phyloP scores from a whole-genome alignment of 2,888 invertebrate genomes.

The Leucoptera coffeella region DNA sequence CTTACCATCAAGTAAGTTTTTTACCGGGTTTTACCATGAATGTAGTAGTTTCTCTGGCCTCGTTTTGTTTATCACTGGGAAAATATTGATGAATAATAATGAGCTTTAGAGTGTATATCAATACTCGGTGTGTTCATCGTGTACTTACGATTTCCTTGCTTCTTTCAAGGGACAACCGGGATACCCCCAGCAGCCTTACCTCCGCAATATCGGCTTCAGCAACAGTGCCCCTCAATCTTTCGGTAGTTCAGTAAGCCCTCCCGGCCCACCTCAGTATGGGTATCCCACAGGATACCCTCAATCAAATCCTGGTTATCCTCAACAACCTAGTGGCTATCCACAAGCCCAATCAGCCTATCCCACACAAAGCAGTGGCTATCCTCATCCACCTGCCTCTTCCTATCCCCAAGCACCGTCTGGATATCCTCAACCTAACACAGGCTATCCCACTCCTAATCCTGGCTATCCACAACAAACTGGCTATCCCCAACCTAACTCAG shows the following conservation, averaged over 20 bases:
- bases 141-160: slow-evolving; percentile 11
- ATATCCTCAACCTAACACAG: slow-evolving; percentile 9
- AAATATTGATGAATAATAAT: no score
- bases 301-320: slow-evolving; percentile 12
- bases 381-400: slow-evolving; percentile 5
- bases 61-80: slow-evolving; percentile 41
- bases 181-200: slow-evolving; percentile 41
- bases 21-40: neutral
- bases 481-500: slow-evolving; percentile 4
- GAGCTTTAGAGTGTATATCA: no score
- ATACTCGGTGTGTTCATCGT: no score
- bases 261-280: slow-evolving; percentile 32
- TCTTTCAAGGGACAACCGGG: slow-evolving; percentile 49
- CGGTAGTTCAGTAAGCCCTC: slow-evolving; percentile 42
- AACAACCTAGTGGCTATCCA: slow-evolving; percentile 10
- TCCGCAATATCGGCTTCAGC: slow-evolving; percentile 41
- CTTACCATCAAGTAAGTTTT: slow-evolving; percentile 29
- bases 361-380: slow-evolving; percentile 2
- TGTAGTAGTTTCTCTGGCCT: slow-evolving; percentile 8
- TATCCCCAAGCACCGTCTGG: slow-evolving; percentile 13
- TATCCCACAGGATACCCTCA: slow-evolving; percentile 29
- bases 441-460: slow-evolving; percentile 8
- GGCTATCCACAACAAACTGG: slow-evolving; percentile 10
- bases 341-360: slow-evolving; percentile 6
- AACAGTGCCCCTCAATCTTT: slow-evolving; percentile 45